Base-by-base conservation (phyloP, 2,797 vertebrate species). In the Diglossa cyanea region DNA sequence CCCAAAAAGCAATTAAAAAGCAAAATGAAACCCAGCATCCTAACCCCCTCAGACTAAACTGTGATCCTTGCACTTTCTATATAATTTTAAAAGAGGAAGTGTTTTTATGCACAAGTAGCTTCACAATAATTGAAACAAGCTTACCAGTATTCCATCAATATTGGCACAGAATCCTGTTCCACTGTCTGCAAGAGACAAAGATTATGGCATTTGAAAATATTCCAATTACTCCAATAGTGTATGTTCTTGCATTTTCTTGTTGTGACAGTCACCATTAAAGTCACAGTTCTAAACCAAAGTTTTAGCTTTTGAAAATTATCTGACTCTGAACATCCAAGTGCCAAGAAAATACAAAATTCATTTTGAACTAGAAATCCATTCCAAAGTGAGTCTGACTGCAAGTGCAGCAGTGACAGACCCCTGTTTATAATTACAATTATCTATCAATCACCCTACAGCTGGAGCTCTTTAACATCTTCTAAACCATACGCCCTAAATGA, bases 181-280 rank as follows among this genome's bases (percentile, higher is more conserved):
- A 28, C 13, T 28, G 31, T 45, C 33, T 71, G 61, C 17, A 61
- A 48, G 24, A 37, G 5, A 76, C 0, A 2, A 60, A 53, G 18
- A 50, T 58, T 33, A 21, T 0, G 4, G 55, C 33, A 13, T 91
- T 61, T 39, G 18, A 65, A 75, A 75, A 23, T n/a, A 72, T 6
- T 45, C 13, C 26, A 48, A 4, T 24, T 45, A 14, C 21, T 72
- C 8, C 60, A 45, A 1, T 30, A n/a, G 6, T 15, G 4, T 19
- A 11, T 17, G 40, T 42, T 42, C 42, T 31, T 76, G 42, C 58
- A 35, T 0, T 0, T 40, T 47, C 25, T 17, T 55, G 8, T 26
- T 14, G 11, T 17, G 35, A 23, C 45, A 74, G 44, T 48, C 57
- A 71, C 31, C 35, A 47, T 0, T 2, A 1, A 67, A 76, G 17